Conservation (phyloP, 2,888 invertebrate genomes). For the Chymomyza amoena region DNA sequence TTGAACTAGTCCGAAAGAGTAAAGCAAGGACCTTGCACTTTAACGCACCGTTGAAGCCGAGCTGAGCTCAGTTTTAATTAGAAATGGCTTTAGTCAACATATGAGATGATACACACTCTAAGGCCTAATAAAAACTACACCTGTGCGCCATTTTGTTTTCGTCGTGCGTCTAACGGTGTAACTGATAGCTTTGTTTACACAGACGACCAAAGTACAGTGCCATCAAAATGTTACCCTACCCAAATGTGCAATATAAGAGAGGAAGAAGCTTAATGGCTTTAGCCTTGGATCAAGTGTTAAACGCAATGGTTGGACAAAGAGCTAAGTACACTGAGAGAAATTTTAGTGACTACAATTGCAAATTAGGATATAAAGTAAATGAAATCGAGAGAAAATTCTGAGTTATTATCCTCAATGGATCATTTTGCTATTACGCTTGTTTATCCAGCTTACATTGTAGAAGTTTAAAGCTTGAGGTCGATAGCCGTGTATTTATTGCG, state of each 20-base stretch:
- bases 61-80: conserved; percentile 1
- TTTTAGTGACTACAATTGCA: too few relatives aligned
- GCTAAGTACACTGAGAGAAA: neutral
- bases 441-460: too few relatives aligned
- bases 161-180: neutral
- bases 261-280: neutral
- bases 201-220: neutral
- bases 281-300: neutral
- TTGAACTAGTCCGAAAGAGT: neutral
- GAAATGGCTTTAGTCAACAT: neutral
- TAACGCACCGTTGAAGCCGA: neutral
- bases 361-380: too few relatives aligned
- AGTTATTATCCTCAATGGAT: too few relatives aligned
- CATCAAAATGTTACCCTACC: neutral
- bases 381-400: too few relatives aligned
- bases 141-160: neutral
- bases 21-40: neutral
- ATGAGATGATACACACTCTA: neutral
- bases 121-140: neutral
- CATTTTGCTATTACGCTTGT: too few relatives aligned
- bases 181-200: conserved; percentile 5
- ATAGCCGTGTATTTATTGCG: too few relatives aligned
- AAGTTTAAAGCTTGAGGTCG: too few relatives aligned
- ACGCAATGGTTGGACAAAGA: neutral
- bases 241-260: neutral